Conservation (phyloP, 2,797 vertebrate genomes). For the Danio tinwini region DNA sequence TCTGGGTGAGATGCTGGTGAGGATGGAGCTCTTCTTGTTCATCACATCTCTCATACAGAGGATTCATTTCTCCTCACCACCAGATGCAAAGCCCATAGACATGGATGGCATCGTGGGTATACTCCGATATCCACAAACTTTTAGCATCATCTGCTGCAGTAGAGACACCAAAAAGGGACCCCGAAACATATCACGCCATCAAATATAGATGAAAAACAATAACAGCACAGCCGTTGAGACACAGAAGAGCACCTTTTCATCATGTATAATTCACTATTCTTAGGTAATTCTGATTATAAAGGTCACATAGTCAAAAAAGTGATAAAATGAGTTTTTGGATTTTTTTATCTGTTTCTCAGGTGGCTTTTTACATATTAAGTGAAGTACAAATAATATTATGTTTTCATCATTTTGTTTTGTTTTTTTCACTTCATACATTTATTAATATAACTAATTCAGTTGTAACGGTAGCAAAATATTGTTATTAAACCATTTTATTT, state of each 20-base stretch:
- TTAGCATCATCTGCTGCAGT: constrained; percentile 44
- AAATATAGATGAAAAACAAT: neutral
- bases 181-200: neutral
- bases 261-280: no score
- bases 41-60: constrained; percentile 54
- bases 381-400: no score
- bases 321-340: no score
- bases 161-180: neutral
- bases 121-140: constrained; percentile 48
- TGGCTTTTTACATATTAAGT: no score
- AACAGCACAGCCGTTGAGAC: neutral
- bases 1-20: constrained; percentile 57
- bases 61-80: constrained; percentile 58
- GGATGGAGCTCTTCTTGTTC: constrained; percentile 61
- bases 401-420: no score
- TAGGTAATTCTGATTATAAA: no score
- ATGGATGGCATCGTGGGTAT: constrained; percentile 49
- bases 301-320: no score
- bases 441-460: no score
- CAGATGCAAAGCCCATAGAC: constrained; percentile 2
- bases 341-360: no score
- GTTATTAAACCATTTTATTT: no score
- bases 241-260: neutral
- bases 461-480: no score
- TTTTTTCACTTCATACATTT: no score